Evolutionary conservation across 2,113 vertebrate genomes (phyloP).

Genomic region (Artemisiospiza belli): DNA sequence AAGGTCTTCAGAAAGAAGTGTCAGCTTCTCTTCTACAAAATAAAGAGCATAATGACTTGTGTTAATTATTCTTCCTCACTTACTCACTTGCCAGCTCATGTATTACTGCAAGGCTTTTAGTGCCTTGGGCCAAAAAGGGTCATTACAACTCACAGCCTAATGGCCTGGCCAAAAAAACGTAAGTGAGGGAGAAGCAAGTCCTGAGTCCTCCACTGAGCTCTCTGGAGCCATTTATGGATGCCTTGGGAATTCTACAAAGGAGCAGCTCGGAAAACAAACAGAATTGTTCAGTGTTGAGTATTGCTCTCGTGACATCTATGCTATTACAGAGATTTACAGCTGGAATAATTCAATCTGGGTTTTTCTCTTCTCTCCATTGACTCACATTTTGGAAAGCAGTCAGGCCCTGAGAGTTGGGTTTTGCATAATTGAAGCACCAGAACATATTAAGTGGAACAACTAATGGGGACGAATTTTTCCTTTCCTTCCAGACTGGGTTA

Average conservation of each 20-base stretch:
- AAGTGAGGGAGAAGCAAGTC: neutral
- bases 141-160: neutral
- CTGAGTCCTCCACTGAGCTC: neutral
- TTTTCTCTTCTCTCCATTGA: constrained; percentile 23
- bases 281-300: neutral
- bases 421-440: constrained; percentile 59
- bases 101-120: constrained; percentile 19
- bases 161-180: neutral
- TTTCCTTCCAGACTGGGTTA: constrained; percentile 33
- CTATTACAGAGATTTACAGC: constrained; percentile 48
- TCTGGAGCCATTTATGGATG: constrained; percentile 3
- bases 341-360: constrained; percentile 22
- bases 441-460: constrained; percentile 34
- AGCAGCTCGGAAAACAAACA: constrained; percentile 41
- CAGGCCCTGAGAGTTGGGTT: constrained; percentile 29
- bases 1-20: neutral
- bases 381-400: constrained; percentile 44
- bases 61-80: constrained; percentile 5
- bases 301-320: neutral
- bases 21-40: constrained; percentile 33
- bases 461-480: constrained; percentile 42
- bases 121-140: constrained; percentile 24
- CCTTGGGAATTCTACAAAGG: constrained; percentile 26
- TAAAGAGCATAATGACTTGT: neutral
- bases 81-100: neutral